Evolutionary conservation across 2,797 vertebrate genomes (phyloP).

Genomic region (Atherinosoma microstoma): DNA sequence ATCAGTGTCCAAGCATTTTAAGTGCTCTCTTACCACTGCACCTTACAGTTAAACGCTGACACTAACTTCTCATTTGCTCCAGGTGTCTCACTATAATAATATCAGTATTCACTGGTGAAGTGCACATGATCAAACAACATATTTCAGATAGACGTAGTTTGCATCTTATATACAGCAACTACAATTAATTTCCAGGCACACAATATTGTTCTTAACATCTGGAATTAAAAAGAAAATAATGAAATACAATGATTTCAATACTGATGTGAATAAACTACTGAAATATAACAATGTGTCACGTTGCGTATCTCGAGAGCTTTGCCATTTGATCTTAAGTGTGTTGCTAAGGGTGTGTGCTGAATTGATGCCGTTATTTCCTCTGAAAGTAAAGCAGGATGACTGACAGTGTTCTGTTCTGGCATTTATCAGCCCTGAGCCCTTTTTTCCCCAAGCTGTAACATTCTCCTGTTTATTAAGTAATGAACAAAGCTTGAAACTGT

Average conservation of each 20-base stretch:
- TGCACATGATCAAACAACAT: neutral
- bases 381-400: neutral
- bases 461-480: constrained; percentile 9
- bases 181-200: too few species aligned
- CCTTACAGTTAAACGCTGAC: too few species aligned
- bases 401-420: neutral
- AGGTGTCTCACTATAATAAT: too few species aligned
- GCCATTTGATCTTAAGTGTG: neutral
- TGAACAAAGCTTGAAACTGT: neutral
- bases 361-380: neutral
- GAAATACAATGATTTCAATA: too few species aligned
- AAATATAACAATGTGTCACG: neutral
- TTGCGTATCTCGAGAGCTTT: neutral
- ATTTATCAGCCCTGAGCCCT: neutral
- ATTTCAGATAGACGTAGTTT: neutral
- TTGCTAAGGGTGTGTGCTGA: neutral
- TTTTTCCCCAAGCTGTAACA: neutral
- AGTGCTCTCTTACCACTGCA: too few species aligned
- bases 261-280: neutral
- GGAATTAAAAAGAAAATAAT: too few species aligned
- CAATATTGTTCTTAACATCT: neutral
- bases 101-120: too few species aligned
- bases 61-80: too few species aligned
- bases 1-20: too few species aligned
- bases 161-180: neutral